These are phyloP conservation scores for Tadarida brasiliensis DNA, from an alignment of 2,797 vertebrate genomes.

Conservation along the genomic window DNA sequence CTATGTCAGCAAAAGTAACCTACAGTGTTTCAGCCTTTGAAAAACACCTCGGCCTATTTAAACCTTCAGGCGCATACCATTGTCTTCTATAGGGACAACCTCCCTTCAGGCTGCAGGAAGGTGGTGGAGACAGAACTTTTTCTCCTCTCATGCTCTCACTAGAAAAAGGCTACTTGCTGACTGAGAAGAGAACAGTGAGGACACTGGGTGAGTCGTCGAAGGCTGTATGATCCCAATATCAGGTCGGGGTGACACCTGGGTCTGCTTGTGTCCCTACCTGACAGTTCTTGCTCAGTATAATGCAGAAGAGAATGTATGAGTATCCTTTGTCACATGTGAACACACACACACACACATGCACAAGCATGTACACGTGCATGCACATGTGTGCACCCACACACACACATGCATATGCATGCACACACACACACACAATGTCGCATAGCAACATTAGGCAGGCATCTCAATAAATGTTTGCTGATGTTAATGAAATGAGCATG, in stretches of 20 bases:
- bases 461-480: background rate
- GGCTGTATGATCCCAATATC: background rate
- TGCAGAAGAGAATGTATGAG: background rate
- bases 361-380: too few species aligned
- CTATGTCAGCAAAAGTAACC: background rate
- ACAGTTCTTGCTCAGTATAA: background rate
- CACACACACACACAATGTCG: too few species aligned
- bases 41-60: background rate
- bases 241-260: background rate
- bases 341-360: too few species aligned
- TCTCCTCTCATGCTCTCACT: background rate
- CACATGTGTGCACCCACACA: too few species aligned
- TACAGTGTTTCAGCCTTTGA: background rate
- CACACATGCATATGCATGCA: too few species aligned
- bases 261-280: background rate
- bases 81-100: background rate
- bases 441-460: background rate
- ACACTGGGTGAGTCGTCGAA: background rate
- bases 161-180: background rate
- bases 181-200: background rate
- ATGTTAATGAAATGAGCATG: background rate
- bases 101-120: background rate
- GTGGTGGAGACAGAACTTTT: background rate
- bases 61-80: background rate
- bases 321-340: background rate